Evolutionary conservation across 2,888 invertebrate species (phyloP).

Genomic region (Diaphora mendica): DNA sequence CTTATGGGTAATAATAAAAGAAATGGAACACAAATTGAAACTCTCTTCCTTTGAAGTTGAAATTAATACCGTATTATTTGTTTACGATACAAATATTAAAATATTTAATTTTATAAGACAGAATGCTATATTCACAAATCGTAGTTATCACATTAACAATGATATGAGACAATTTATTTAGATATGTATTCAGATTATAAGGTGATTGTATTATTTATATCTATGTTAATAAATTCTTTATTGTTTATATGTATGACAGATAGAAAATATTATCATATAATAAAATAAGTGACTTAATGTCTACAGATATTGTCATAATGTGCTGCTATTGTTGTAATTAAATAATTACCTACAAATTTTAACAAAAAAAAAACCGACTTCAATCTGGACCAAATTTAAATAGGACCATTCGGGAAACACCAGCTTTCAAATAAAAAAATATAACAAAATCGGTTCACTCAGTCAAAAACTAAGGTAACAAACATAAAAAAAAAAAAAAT

Average conservation of each 20-base stretch:
- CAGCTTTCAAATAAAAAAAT: too few relatives aligned
- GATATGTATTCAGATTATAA: background rate
- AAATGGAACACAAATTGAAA: too few relatives aligned
- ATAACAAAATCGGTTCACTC: too few relatives aligned
- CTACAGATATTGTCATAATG: background rate
- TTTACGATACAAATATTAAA: background rate
- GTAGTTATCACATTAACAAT: background rate
- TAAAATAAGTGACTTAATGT: background rate
- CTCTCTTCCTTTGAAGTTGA: background rate
- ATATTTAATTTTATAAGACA: background rate
- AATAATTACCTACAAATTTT: too few relatives aligned
- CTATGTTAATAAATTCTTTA: background rate
- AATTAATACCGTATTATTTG: background rate
- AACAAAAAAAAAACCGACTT: too few relatives aligned
- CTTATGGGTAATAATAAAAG: too few relatives aligned
- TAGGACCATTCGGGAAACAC: too few relatives aligned
- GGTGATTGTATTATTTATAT: background rate
- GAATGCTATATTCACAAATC: background rate
- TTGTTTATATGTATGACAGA: background rate
- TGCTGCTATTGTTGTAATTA: background rate
- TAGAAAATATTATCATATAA: background rate
- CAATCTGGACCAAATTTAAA: too few relatives aligned
- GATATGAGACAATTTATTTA: background rate
- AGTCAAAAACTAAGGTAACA: too few relatives aligned
- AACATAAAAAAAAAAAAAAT: too few relatives aligned